phyloP scores from a whole-genome alignment of 2,888 invertebrate genomes.

The Meta bourneti region DNA sequence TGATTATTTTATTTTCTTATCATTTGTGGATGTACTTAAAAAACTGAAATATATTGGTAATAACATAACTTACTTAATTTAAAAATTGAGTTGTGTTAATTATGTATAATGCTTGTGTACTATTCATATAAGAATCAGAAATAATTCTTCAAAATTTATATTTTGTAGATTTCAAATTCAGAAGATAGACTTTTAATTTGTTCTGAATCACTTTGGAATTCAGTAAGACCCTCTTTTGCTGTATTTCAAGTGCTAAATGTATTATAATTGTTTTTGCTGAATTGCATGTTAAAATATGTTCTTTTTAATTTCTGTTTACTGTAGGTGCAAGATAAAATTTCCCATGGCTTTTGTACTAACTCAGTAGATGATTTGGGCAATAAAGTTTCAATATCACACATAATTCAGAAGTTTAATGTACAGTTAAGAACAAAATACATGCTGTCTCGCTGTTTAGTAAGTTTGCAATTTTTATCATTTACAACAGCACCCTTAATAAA shows the following conservation, averaged over 20 bases:
- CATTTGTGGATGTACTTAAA: too few relatives aligned
- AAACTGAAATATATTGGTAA: too few relatives aligned
- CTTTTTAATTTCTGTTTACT: neutral
- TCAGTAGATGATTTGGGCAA: neutral
- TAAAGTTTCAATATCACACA: neutral
- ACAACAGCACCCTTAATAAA: too few relatives aligned
- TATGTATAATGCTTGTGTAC: neutral
- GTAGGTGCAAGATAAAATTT: conserved; percentile 32
- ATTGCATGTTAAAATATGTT: neutral
- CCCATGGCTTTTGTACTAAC: conserved; percentile 22
- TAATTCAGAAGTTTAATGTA: conserved; percentile 50
- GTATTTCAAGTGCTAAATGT: neutral
- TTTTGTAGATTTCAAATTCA: conserved; percentile 39
- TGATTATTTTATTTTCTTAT: too few relatives aligned
- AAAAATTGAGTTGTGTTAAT: too few relatives aligned
- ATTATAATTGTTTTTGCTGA: neutral
- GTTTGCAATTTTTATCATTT: neutral
- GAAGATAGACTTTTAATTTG: conserved; percentile 57
- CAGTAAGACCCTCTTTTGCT: neutral
- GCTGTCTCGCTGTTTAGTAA: conserved; percentile 41
- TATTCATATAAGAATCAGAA: neutral
- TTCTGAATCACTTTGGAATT: conserved; percentile 9
- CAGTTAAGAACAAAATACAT: conserved; percentile 14
- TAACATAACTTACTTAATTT: too few relatives aligned
- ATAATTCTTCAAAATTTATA: neutral